Evolutionary conservation across 23 tunicate species (phyloP).

Genomic region (Corella eumyota): DNA sequence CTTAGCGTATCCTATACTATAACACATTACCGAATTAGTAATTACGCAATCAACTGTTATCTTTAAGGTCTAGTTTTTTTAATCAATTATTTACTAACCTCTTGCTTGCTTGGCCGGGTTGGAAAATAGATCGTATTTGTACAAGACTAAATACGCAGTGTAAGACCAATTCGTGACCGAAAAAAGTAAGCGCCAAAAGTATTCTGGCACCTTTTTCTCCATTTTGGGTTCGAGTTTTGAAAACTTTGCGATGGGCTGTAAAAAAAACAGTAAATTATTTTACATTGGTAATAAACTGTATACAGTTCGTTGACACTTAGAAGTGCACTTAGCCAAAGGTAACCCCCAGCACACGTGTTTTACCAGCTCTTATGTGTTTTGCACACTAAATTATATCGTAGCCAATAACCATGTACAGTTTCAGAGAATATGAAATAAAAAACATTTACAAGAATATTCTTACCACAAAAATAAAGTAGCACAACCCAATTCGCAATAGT

Average conservation of each 20-base stretch:
- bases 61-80: too few species aligned
- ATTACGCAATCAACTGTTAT: too few species aligned
- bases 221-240: slow-evolving; percentile 23
- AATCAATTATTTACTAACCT: too few species aligned
- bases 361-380: neutral
- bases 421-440: neutral
- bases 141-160: slow-evolving; percentile 48
- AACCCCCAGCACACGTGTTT: neutral
- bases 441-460: neutral
- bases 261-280: neutral
- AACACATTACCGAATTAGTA: too few species aligned
- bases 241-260: slow-evolving; percentile 49
- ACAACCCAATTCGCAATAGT: slow-evolving; percentile 2
- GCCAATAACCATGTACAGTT: neutral
- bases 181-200: slow-evolving; percentile 70
- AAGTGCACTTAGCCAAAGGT: neutral
- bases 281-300: neutral
- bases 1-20: too few species aligned
- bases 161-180: slow-evolving; percentile 75
- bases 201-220: slow-evolving; percentile 76
- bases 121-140: too few species aligned
- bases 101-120: too few species aligned
- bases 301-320: too few species aligned
- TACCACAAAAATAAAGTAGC: slow-evolving; percentile 30
- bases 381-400: neutral